phyloP scores from a whole-genome alignment of 2,113 vertebrate species.

The Recurvirostra avosetta region DNA sequence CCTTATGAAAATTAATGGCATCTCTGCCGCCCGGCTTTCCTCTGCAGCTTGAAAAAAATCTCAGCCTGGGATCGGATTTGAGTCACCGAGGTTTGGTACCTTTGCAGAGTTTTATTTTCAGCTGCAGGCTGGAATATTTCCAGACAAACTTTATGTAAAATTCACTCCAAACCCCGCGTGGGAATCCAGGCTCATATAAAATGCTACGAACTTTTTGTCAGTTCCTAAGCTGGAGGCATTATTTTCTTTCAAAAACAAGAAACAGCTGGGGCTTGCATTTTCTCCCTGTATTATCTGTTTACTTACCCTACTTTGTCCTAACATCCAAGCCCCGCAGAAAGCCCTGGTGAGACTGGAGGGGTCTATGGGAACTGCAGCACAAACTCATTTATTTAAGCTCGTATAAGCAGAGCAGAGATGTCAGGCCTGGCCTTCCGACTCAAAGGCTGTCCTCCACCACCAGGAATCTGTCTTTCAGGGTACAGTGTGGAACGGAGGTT shows the following conservation, averaged over 20 bases:
- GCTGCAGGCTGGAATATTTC: constrained; percentile 1
- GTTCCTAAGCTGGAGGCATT: not conserved
- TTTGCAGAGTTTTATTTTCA: not conserved
- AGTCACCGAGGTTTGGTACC: not conserved
- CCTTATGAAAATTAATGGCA: not conserved
- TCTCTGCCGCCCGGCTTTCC: not conserved
- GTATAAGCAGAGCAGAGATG: not conserved
- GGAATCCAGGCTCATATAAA: not conserved
- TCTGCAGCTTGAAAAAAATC: not conserved
- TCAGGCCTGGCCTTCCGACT: not conserved
- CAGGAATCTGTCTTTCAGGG: not conserved
- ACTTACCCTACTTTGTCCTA: not conserved
- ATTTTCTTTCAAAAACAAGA: not conserved
- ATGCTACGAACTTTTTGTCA: not conserved
- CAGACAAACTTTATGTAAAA: not conserved
- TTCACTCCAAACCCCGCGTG: not conserved
- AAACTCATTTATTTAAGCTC: not conserved
- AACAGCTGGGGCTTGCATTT: constrained; percentile 1
- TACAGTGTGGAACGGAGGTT: accelerated
- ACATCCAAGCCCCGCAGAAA: not conserved
- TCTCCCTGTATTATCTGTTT: not conserved
- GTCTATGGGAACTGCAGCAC: not conserved
- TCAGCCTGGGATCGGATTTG: not conserved
- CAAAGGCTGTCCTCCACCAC: not conserved
- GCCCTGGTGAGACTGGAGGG: not conserved